Conservation (phyloP, 1,140 invertebrate genomes). For the Caerostris darwini region DNA sequence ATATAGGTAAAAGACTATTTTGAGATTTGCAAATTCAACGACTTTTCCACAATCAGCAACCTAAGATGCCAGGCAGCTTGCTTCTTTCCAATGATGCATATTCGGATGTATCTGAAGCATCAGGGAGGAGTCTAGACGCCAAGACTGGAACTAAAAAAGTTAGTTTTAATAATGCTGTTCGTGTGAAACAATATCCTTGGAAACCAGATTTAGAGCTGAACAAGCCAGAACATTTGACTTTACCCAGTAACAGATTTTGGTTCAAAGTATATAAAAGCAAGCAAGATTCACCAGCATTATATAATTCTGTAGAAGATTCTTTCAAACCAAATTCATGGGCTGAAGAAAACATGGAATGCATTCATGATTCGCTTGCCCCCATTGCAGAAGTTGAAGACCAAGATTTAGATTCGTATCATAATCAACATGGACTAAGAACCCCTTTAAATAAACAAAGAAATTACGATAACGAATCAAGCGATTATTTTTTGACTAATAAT, state of each 20-base stretch:
- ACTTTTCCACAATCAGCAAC: neutral
- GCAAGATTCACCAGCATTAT: neutral
- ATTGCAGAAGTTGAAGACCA: constrained; percentile 72
- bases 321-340: neutral
- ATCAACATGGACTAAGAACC: neutral
- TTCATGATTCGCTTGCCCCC: constrained; percentile 62
- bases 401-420: constrained; percentile 23
- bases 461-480: neutral
- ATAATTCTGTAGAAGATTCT: neutral
- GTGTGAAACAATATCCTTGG: constrained; percentile 69
- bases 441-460: neutral
- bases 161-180: constrained; percentile 67
- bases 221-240: constrained; percentile 55
- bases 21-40: neutral
- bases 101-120: constrained; percentile 57
- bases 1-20: neutral
- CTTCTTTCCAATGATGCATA: constrained; percentile 47
- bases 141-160: constrained; percentile 61
- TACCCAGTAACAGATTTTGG: constrained; percentile 75
- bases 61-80: constrained; percentile 63
- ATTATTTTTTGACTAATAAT: neutral
- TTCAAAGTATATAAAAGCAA: constrained; percentile 77
- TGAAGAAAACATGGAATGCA: constrained; percentile 49
- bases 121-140: constrained; percentile 57
- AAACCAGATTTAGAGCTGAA: constrained; percentile 46